Conservation (phyloP, 2,113 vertebrate species). For the Pelecanoides urinatrix region DNA sequence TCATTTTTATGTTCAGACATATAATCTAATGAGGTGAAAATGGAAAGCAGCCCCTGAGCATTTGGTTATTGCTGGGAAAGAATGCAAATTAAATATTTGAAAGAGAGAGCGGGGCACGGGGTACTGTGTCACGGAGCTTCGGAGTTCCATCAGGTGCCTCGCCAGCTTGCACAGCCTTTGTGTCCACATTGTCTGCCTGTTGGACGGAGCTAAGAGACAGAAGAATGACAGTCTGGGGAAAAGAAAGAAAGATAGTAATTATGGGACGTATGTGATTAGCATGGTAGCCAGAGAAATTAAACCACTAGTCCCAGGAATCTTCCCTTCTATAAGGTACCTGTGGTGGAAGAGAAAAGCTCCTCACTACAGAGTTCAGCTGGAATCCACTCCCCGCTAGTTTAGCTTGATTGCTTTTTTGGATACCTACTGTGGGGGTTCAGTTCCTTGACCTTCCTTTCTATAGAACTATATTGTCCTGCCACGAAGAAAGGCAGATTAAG, state of each 20-base stretch:
- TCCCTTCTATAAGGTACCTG: constrained; percentile 81
- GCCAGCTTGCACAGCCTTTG: constrained; percentile 74
- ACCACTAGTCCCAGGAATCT: constrained; percentile 89
- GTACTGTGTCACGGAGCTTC: constrained; percentile 29
- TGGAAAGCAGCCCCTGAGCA: constrained; percentile 66
- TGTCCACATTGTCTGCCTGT: constrained; percentile 73
- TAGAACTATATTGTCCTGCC: constrained; percentile 80
- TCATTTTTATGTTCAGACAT: constrained; percentile 65
- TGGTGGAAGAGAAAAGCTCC: constrained; percentile 82
- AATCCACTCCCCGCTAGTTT: constrained; percentile 86
- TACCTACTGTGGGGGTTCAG: constrained; percentile 85
- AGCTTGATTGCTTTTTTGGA: constrained; percentile 92
- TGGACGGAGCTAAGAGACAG: constrained; percentile 74
- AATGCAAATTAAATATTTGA: constrained; percentile 78
- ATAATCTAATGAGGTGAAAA: constrained; percentile 72
- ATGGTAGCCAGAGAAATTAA: constrained; percentile 95
- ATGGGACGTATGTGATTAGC: constrained; percentile 86
- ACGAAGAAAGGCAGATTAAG: constrained; percentile 82
- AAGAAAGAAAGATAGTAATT: constrained; percentile 84
- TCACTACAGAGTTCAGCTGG: constrained; percentile 80
- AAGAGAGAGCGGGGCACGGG: constrained; percentile 19
- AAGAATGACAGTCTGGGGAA: constrained; percentile 80
- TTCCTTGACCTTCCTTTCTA: constrained; percentile 85
- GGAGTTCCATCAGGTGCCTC: constrained; percentile 76
- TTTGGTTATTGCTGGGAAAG: constrained; percentile 75